Evolutionary conservation across 2,888 invertebrate species (phyloP).

Genomic region (Clanis bilineata): DNA sequence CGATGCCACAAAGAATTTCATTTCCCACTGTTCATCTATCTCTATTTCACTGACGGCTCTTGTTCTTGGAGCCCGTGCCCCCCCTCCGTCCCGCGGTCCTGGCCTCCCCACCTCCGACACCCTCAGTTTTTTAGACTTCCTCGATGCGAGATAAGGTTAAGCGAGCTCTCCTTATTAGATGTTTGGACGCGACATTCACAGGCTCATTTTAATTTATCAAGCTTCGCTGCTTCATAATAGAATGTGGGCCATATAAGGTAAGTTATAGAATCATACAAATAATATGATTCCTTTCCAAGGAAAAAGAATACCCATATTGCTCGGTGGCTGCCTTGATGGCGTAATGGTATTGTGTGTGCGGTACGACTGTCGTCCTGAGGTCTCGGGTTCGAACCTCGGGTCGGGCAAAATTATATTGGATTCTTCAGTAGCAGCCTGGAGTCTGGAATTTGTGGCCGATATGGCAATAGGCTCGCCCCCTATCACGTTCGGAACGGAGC

Average conservation of each 20-base stretch:
- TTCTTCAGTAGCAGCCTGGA: no score
- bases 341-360: no score
- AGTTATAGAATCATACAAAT: background rate
- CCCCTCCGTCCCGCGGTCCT: constrained; percentile 29
- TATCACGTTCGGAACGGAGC: no score
- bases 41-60: constrained; percentile 82
- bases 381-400: no score
- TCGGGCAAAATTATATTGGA: no score
- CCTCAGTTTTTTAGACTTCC: constrained; percentile 79
- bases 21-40: constrained; percentile 84
- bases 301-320: no score
- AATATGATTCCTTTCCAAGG: background rate
- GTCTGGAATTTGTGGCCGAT: no score
- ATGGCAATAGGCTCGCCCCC: no score
- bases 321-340: no score
- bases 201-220: constrained; percentile 64
- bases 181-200: constrained; percentile 67
- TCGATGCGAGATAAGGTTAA: constrained; percentile 81
- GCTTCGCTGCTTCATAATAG: constrained; percentile 20
- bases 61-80: constrained; percentile 71
- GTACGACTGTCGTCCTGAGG: no score
- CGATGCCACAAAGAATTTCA: constrained; percentile 84
- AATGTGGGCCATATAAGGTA: background rate
- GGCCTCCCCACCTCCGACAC: constrained; percentile 38
- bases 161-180: constrained; percentile 77